phyloP scores from a whole-genome alignment of 1,140 invertebrate species.

The Papilio xuthus region DNA sequence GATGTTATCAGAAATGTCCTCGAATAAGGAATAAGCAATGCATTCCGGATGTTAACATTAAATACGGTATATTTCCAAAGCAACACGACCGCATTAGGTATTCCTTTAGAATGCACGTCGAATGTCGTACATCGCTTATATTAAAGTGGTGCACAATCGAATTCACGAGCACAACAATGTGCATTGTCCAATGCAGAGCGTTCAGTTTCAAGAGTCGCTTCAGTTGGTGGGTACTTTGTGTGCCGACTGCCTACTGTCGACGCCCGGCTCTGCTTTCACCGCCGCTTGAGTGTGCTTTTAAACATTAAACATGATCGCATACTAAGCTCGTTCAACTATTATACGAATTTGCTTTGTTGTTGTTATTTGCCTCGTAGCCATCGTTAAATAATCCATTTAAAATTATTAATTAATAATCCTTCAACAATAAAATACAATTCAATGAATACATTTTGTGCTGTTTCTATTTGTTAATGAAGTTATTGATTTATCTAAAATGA shows the following conservation, averaged over 20 bases:
- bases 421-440: not conserved
- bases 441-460: not conserved
- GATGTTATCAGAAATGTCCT: not conserved
- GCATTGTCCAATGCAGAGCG: not conserved
- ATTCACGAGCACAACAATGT: conserved; percentile 21
- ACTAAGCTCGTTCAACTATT: not conserved
- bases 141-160: conserved; percentile 10
- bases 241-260: not conserved
- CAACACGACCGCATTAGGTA: conserved; percentile 5
- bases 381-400: not conserved
- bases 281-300: not conserved
- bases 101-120: conserved; percentile 7
- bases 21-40: conserved; percentile 17
- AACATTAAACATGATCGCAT: not conserved
- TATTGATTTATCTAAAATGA: not conserved
- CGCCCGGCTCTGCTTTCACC: not conserved
- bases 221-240: not conserved
- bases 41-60: conserved; percentile 1
- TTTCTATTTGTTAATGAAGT: not conserved
- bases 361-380: not conserved
- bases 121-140: not conserved
- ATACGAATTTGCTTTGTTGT: not conserved
- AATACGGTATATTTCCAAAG: conserved; percentile 4
- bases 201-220: conserved; percentile 1
- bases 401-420: not conserved